Evolutionary conservation across 2,888 invertebrate genomes (phyloP).

Genomic region (Callosobruchus maculatus): DNA sequence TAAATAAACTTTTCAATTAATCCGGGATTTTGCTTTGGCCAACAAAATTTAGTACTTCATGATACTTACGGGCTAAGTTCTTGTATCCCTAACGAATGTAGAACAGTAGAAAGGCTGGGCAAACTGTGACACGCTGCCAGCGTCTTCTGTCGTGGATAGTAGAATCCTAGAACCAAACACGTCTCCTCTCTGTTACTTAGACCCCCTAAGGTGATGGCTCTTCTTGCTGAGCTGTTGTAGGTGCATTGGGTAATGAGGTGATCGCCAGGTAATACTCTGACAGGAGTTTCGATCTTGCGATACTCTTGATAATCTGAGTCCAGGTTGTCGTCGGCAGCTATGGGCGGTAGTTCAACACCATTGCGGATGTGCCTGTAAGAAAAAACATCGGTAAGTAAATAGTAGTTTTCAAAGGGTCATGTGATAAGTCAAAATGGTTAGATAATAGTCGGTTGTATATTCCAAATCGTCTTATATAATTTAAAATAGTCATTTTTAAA

Average conservation of each 20-base stretch:
- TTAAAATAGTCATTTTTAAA: too few relatives aligned
- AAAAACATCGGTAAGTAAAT: neutral
- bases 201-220: conserved; percentile 66
- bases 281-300: conserved; percentile 57
- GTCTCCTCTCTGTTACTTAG: conserved; percentile 66
- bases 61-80: conserved; percentile 65
- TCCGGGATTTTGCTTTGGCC: too few relatives aligned
- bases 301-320: conserved; percentile 71
- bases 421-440: too few relatives aligned
- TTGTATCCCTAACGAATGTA: conserved; percentile 66
- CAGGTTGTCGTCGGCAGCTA: conserved; percentile 65
- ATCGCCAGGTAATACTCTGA: conserved; percentile 63
- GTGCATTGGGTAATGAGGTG: conserved; percentile 69
- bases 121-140: conserved; percentile 67
- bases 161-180: conserved; percentile 64
- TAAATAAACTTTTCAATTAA: too few relatives aligned
- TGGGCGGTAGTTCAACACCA: conserved; percentile 60
- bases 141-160: conserved; percentile 64
- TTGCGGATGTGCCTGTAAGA: conserved; percentile 54
- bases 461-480: too few relatives aligned
- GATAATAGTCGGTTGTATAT: too few relatives aligned
- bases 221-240: conserved; percentile 64
- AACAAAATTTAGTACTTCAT: too few relatives aligned
- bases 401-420: too few relatives aligned
- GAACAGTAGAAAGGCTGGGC: conserved; percentile 64